Base-by-base conservation (phyloP, 2,113 vertebrate species). In the Actenoides hombroni region DNA sequence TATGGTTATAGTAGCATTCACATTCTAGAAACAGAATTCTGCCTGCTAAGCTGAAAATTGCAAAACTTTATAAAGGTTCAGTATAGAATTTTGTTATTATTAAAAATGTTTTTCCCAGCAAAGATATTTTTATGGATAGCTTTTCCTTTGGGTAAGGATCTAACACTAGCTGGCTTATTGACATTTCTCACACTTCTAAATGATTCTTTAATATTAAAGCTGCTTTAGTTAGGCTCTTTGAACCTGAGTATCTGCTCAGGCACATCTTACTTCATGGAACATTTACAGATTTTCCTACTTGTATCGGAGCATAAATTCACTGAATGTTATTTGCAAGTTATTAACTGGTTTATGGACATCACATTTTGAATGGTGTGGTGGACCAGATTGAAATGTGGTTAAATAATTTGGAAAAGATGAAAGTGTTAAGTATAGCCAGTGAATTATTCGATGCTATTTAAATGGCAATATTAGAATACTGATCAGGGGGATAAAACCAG, bases 381-480 rank as follows among this genome's bases (percentile, higher is more conserved):
- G 54, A 76, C 63, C 51, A 69, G 37, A 69, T 0, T 78, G 40
- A 88, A 80, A 29, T 11, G 89, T 59, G 51, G 31, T 83, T 92
- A 93, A 96, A 89, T 91, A 95, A 87, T 69, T 61, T 83, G 60
- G 68, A 76, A 92, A 92, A 44, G 31, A 63, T 33, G 80, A 94
- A 89, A 51, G 60, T 7, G 0, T 51, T 54, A 76, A 88, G 18
- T 86, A 48, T 31, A 87, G 39, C 31, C 35, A 64, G 35, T 1
- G 5, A 96, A 80, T 85, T 42, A 44, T 53, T 63, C 75, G 42
- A 53, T 75, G 65, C 51, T 83, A 16, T 87, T 95, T 89, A 75
- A 95, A 92, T 69, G 56, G 67, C 74, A 83, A 31, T 80, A 57
- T 69, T 73, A 87, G 79, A 75, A 80, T 53, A 56, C 15, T 12